A percentile compares a stretch with the other conserved stretches of the same genome.
Conservation (phyloP, 2,888 invertebrate species). For the Gryllus longicercus region DNA sequence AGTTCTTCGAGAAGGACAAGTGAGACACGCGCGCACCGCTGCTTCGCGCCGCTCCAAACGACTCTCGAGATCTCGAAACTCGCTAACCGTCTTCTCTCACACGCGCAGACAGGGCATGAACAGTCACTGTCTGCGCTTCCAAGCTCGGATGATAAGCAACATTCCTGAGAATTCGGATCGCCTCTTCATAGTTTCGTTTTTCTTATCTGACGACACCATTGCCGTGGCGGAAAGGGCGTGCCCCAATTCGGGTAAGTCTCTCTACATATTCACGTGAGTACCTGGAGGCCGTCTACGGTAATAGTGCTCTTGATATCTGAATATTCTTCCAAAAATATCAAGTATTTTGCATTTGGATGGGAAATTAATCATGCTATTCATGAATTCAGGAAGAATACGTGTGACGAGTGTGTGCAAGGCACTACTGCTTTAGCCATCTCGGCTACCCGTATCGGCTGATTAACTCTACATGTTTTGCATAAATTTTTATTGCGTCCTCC, state of each 20-base stretch:
- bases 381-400: too few relatives aligned
- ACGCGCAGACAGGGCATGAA: conserved; percentile 63
- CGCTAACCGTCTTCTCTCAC: not conserved
- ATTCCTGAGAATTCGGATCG: conserved; percentile 61
- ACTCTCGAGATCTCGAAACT: not conserved
- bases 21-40: conserved; percentile 42
- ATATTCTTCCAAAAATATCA: not conserved
- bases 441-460: too few relatives aligned
- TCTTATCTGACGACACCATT: conserved; percentile 78
- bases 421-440: too few relatives aligned
- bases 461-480: too few relatives aligned
- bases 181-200: conserved; percentile 77
- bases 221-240: conserved; percentile 74
- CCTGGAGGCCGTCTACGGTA: not conserved
- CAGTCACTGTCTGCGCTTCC: conserved; percentile 73
- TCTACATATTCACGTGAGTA: not conserved
- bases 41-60: not conserved
- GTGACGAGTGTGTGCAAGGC: too few relatives aligned
- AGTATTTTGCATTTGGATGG: not conserved
- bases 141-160: conserved; percentile 71
- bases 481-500: too few relatives aligned
- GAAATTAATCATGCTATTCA: not conserved
- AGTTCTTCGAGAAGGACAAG: conserved; percentile 77
- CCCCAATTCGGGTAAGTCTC: conserved; percentile 62
- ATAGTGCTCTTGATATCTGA: not conserved